A percentile compares a stretch with the other conserved stretches of the same genome.
phyloP scores from a whole-genome alignment of 1,140 invertebrate species.

The Lamellibrachia luymesi region DNA sequence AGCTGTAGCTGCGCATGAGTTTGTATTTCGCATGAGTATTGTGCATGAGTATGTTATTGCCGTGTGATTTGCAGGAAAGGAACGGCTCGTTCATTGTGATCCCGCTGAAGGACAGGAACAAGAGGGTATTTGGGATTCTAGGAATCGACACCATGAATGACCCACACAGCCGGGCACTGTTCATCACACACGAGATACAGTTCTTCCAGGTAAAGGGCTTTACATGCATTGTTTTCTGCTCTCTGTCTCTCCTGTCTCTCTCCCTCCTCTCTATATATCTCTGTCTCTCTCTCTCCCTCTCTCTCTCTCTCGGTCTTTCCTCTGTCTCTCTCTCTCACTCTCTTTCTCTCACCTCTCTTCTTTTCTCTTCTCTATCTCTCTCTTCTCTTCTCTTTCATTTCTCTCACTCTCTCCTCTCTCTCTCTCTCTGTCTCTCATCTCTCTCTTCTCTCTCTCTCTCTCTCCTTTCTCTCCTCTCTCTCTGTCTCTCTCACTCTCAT shows the following conservation, averaged over 20 bases:
- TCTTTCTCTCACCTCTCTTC: too few species aligned
- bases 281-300: not conserved
- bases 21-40: too few species aligned
- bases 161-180: slow-evolving; percentile 49
- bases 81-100: slow-evolving; percentile 54
- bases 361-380: not conserved
- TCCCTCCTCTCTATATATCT: not conserved
- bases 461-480: not conserved
- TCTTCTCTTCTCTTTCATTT: too few species aligned
- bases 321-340: not conserved
- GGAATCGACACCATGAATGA: slow-evolving; percentile 54
- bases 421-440: not conserved
- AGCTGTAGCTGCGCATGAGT: too few species aligned
- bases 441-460: not conserved
- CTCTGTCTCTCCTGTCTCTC: not conserved
- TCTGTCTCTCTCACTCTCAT: not conserved
- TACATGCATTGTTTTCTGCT: not conserved
- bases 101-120: slow-evolving; percentile 51
- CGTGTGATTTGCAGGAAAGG: slow-evolving; percentile 39
- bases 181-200: slow-evolving; percentile 56
- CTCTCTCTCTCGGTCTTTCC: not conserved
- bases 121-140: slow-evolving; percentile 55
- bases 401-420: too few species aligned
- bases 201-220: slow-evolving; percentile 49
- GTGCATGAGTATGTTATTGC: not conserved